phyloP scores from a whole-genome alignment of 2,113 vertebrate species.

The Ptilorrhoa leucosticta region DNA sequence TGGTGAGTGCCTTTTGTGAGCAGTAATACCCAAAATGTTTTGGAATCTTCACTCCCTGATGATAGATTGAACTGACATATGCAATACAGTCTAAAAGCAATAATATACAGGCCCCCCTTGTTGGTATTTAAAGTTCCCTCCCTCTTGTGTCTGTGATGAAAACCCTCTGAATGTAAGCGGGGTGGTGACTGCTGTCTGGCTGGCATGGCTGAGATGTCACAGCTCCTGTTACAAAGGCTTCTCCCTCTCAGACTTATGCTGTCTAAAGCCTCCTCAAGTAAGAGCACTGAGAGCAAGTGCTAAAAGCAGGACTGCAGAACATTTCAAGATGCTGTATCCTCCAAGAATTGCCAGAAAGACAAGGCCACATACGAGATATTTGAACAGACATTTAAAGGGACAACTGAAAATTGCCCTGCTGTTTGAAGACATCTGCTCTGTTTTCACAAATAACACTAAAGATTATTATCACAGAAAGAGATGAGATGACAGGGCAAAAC shows the following conservation, averaged over 20 bases:
- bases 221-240: slow-evolving; percentile 58
- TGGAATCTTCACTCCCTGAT: background rate
- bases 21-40: background rate
- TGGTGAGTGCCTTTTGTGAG: background rate
- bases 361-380: background rate
- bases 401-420: background rate
- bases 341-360: background rate
- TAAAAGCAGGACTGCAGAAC: background rate
- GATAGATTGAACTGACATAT: background rate
- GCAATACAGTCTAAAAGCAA: background rate
- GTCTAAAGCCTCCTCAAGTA: background rate
- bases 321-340: background rate
- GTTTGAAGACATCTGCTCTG: background rate
- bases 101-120: background rate
- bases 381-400: background rate
- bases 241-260: slow-evolving; percentile 10
- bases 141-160: background rate
- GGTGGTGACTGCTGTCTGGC: background rate
- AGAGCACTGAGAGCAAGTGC: background rate
- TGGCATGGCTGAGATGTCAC: slow-evolving; percentile 28
- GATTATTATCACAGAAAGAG: background rate
- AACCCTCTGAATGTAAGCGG: background rate
- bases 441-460: background rate
- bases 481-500: background rate
- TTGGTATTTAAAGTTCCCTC: slow-evolving; percentile 5